Evolutionary conservation across 92 coral and sea anemone genomes (phyloP).

Genomic region (Epizoanthus rinbou): DNA sequence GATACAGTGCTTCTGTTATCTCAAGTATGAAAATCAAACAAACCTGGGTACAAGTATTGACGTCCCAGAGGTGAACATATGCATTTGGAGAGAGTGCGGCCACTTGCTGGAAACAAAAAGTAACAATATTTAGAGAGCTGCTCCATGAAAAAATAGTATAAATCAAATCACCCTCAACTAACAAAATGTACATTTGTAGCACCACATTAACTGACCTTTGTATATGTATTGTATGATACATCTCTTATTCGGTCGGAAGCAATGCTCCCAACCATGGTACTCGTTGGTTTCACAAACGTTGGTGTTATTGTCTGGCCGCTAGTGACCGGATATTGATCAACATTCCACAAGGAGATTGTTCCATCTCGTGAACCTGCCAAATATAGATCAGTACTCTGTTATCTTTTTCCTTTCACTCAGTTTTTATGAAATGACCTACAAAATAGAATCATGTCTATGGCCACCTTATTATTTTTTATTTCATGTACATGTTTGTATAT

Average conservation of each 20-base stretch:
- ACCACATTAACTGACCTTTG: not conserved
- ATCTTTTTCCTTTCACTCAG: no score
- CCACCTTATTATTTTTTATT: no score
- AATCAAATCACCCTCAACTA: no score
- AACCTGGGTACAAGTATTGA: conserved; percentile 63
- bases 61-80: conserved; percentile 86
- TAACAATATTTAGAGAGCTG: not conserved
- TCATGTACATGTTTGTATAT: no score
- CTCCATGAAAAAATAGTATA: not conserved
- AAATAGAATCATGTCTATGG: no score
- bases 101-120: conserved; percentile 62
- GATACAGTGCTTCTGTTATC: no score
- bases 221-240: conserved; percentile 63
- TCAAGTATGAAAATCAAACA: not conserved
- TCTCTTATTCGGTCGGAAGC: conserved; percentile 71
- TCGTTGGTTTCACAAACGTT: conserved; percentile 51
- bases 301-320: conserved; percentile 27
- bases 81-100: conserved; percentile 91
- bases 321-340: conserved; percentile 36
- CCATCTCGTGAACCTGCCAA: conserved; percentile 93
- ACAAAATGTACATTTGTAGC: no score
- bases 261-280: conserved; percentile 51
- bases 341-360: conserved; percentile 82
- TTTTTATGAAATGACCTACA: no score
- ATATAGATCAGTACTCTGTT: not conserved